Evolutionary conservation across 1,140 invertebrate species (phyloP).

Genomic region (Agrypnia vestita): DNA sequence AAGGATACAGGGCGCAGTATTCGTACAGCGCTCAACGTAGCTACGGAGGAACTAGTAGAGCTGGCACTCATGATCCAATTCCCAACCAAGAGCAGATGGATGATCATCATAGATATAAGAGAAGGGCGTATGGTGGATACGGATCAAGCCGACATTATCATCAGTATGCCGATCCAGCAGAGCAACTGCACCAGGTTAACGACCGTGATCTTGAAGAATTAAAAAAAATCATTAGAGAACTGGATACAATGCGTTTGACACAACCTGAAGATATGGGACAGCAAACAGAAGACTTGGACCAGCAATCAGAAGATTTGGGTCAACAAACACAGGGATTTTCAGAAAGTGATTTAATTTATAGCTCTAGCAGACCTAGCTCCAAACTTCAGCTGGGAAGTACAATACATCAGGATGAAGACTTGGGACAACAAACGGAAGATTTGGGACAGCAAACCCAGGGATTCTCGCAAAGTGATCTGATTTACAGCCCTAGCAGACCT

Average conservation of each 20-base stretch:
- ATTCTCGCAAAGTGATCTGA: slow-evolving; percentile 3
- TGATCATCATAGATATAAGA: slow-evolving; percentile 47
- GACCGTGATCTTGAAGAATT: slow-evolving; percentile 32
- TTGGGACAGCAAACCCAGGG: slow-evolving; percentile 59
- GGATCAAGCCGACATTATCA: neutral
- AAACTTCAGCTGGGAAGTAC: neutral
- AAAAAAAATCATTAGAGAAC: neutral
- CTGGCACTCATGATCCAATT: neutral
- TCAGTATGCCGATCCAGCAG: neutral
- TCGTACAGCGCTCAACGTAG: slow-evolving; percentile 58
- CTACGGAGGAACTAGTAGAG: slow-evolving; percentile 45
- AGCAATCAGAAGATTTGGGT: slow-evolving; percentile 58
- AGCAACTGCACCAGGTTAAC: neutral
- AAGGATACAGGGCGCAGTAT: slow-evolving; percentile 57
- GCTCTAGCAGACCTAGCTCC: neutral
- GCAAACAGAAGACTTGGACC: slow-evolving; percentile 50
- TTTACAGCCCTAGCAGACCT: neutral
- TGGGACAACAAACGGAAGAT: slow-evolving; percentile 51
- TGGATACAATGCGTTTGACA: neutral
- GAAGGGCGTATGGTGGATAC: slow-evolving; percentile 9
- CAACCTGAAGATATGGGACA: slow-evolving; percentile 26
- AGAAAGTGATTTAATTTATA: neutral
- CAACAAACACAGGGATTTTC: slow-evolving; percentile 38
- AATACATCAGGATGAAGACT: neutral
- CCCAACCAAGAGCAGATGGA: neutral